Evolutionary conservation across 1,140 invertebrate species (phyloP), one percentile per base, ranked within the genome.

Genomic region (Amyelois transitella): DNA sequence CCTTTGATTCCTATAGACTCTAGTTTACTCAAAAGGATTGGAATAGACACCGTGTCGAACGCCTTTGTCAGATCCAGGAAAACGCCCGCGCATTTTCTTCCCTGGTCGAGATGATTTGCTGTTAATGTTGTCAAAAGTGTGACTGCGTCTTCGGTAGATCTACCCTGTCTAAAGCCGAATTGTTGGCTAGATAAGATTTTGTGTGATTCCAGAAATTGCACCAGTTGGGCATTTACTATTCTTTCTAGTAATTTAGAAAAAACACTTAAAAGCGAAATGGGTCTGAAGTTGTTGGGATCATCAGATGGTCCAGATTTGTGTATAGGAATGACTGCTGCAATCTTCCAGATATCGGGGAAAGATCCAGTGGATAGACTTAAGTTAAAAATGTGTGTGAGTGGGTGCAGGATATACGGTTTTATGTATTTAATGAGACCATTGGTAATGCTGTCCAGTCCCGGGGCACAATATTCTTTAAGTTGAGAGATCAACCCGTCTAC

Each of bases 181-280:
- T n/a, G n/a, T n/a, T n/a, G n/a, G n/a, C n/a, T n/a, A n/a, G n/a
- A n/a, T 28, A 54, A 17, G 22, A 20, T 18, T 3, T 51, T 45
- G n/a, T 51, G 43, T 1, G 38, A 28, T 22, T 57, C 55, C 17
- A 51, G 17, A 20, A 44, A 57, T 45, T 20, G 12, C 5, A 47
- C 10, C 7, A 57, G 10, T 20, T 43, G 8, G 5, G 8, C 18
- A 17, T 53, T 58, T 1, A 58, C 45, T n/a, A 58, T 43, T 53
- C 53, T 58, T 22, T 47, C 51, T 22, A 53, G 48, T 4, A 53
- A 43, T 59, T 51, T 59, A 1, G 51, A 54, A 25, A 54, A 59
- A 12, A 47, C 20, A 12, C 47, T 48, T 6, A 54, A 22, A 10
- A 54, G 52, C 6, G 58, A 59, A 24, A 59, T 54, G 3, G 51